Conservation (phyloP, 2,888 invertebrate species). For the Rutpela maculata region DNA sequence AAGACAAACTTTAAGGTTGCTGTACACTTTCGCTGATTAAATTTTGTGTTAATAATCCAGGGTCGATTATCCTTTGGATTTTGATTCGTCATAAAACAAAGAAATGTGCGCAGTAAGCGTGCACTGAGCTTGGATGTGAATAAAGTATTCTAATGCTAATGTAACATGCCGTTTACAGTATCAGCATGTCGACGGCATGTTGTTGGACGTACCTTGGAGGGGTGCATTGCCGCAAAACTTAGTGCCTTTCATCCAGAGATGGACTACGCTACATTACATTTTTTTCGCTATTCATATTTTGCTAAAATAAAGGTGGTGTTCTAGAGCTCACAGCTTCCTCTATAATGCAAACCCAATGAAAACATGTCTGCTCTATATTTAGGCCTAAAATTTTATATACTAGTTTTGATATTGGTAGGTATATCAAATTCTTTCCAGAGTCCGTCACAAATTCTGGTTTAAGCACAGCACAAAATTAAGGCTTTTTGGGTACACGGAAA, state of each 20-base stretch:
- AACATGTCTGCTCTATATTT: slow-evolving; percentile 47
- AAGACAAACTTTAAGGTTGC: neutral
- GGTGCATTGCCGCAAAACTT: slow-evolving; percentile 73
- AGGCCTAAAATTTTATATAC: slow-evolving; percentile 53
- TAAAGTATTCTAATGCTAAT: slow-evolving; percentile 58
- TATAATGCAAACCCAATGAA: slow-evolving; percentile 56
- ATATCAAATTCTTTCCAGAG: slow-evolving; percentile 15
- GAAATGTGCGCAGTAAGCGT: slow-evolving; percentile 65
- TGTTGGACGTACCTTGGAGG: slow-evolving; percentile 73
- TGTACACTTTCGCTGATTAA: neutral
- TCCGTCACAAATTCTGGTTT: slow-evolving; percentile 15
- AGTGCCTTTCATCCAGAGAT: slow-evolving; percentile 69
- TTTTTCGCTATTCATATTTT: slow-evolving; percentile 38
- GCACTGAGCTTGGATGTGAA: slow-evolving; percentile 66
- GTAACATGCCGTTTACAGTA: slow-evolving; percentile 46
- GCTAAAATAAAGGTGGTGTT: slow-evolving; percentile 66
- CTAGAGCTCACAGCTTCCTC: slow-evolving; percentile 68
- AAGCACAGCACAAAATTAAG: neutral
- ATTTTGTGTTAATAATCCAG: slow-evolving; percentile 17
- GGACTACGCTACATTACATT: slow-evolving; percentile 64
- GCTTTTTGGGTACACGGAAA: neutral
- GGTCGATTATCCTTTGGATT: slow-evolving; percentile 1
- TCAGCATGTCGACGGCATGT: slow-evolving; percentile 53
- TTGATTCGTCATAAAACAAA: slow-evolving; percentile 41
- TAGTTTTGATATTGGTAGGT: slow-evolving; percentile 21